Evolutionary conservation across 2,888 invertebrate genomes (phyloP), one percentile per base, ranked within the genome.

Genomic region (Parasteatoda lunata): DNA sequence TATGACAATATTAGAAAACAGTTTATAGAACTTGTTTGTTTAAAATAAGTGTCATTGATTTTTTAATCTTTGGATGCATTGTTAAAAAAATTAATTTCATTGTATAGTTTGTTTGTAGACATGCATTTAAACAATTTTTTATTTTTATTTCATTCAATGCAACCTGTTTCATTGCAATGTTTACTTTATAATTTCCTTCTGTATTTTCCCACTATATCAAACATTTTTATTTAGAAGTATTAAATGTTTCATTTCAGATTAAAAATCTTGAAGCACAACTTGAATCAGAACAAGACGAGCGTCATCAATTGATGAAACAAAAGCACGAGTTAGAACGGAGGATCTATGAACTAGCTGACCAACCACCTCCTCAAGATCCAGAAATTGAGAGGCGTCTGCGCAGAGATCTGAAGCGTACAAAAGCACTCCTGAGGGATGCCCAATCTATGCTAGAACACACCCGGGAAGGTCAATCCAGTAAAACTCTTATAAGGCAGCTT

Each of bases 281-380:
- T 89, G 98, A 98, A 92, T 96, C 96, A 90, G 98, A 98, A 92
- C 97, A 98, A 92, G 96, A 97, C 88, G 97, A 98, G 92, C 94
- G 98, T 65, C 97, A 97, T 64, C 92, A 95, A 87, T 93, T 98
- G 72, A 92, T 97, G 64, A 94, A 97, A 11, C 97, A 98, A 91
- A 96, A 97, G 88, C 97, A 98, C 91, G 97, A 98, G 91, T 92
- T 98, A 86, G 98, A 98, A 92, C 93, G 97, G 5, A 94, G 97
- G 9, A 93, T 98, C 15, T 95, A 96, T 15, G 94, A 96, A 48
- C 93, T 96, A 47, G 95, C 96, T 90, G 96, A 97, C 91, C 89
- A 91, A 89, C 91, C 91, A 93, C 95, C 91, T 1, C 88, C 88
- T 11, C 89, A 89, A n/a, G 90, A 90, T 77, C 89, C 88, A 47